phyloP scores from a whole-genome alignment of 2,888 invertebrate genomes.

The Synergus itoensis region DNA sequence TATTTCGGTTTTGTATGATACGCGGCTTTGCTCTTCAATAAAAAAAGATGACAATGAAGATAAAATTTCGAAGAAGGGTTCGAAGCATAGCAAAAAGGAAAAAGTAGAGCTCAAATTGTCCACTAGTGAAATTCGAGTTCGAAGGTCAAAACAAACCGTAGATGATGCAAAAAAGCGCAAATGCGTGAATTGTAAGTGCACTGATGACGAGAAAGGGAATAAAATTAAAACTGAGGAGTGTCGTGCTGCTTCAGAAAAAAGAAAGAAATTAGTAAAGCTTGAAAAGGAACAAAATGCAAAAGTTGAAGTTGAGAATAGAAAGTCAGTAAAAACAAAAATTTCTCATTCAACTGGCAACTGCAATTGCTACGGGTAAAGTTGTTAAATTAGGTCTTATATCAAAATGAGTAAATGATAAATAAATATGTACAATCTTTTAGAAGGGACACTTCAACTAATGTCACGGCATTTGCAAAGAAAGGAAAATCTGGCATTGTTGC shows the following conservation, averaged over 20 bases:
- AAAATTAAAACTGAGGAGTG: conserved; percentile 16
- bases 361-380: neutral
- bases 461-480: neutral
- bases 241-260: neutral
- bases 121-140: neutral
- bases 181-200: conserved; percentile 26
- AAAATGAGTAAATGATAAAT: neutral
- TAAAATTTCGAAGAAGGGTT: too few species aligned
- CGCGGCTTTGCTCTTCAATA: too few species aligned
- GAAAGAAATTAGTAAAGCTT: neutral
- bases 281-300: neutral
- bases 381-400: neutral
- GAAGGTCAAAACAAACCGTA: neutral
- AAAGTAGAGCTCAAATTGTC: neutral
- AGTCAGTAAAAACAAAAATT: neutral
- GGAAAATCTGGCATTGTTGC: neutral
- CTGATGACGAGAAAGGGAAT: conserved; percentile 33
- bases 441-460: neutral
- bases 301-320: neutral
- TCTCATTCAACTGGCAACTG: neutral
- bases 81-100: neutral
- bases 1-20: neutral
- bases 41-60: too few species aligned
- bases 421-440: neutral
- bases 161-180: neutral